Base-by-base conservation (phyloP, 2,113 vertebrate species). In the Morone saxatilis region DNA sequence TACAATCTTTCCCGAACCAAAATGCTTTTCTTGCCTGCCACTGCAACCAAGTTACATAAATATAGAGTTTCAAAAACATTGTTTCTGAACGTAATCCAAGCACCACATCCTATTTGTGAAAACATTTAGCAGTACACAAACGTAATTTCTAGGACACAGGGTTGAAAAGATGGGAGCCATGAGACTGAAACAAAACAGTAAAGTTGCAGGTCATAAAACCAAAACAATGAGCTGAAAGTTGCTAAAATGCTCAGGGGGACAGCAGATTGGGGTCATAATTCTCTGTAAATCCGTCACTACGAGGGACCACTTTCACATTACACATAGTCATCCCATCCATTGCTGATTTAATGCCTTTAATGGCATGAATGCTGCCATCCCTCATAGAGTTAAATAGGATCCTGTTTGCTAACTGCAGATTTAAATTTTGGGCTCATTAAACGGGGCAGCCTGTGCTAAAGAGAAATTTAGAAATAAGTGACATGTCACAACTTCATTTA, bases 401-500 rank as follows among this genome's bases (percentile, higher is more conserved):
- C 47, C 7, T 31, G 48, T 53, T 71, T 53, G 43, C 36, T 31
- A 38, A n/a, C 36, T 63, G 22, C 7, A 16, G n/a, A 66, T 83
- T 76, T 65, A 22, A 50, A 81, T 76, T 59, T 41, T 12, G 20
- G 16, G 66, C 53, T 66, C 65, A 89, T 85, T 85, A 81, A 88
- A 84, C 13, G 8, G 53, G 9, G 60, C 72, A 84, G 61, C 7
- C 38, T 57, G 72, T 72, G 63, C 85, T 51, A 80, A 79, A 62
- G 71, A 71, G 20, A 70, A 54, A 77, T 75, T 62, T 54, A 65
- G 75, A 72, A 87, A 77, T 70, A 79, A 79, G 48, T 65, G 72
- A 72, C 67, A 80, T 62, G 25, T 76, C 76, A 76, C 20, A 38
- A 70, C 67, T 81, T 66, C 22, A 86, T 83, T 90, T 68, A 83